These are phyloP conservation scores for Myrmecophaga tridactyla DNA, from an alignment of 2,113 vertebrate species.

Conservation along the genomic window DNA sequence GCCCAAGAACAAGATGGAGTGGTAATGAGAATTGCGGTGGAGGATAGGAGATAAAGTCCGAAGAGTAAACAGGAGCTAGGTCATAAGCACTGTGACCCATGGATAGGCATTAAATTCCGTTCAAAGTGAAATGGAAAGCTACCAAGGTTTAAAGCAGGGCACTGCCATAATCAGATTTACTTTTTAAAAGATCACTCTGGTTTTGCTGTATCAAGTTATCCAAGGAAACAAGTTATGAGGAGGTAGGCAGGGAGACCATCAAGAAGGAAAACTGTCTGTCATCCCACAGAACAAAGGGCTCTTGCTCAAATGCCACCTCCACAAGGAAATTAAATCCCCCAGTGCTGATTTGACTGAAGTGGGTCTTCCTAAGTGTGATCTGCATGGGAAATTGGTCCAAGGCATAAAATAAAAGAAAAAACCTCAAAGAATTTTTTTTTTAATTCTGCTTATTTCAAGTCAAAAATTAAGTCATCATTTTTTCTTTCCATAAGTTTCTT, in stretches of 20 bases:
- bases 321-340: background rate
- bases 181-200: background rate
- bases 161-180: background rate
- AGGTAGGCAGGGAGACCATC: background rate
- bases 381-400: background rate
- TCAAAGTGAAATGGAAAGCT: background rate
- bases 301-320: background rate
- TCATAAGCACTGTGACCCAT: background rate
- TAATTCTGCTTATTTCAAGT: slow-evolving; percentile 17
- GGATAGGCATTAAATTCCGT: background rate
- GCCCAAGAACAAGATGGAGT: background rate
- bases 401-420: background rate
- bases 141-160: background rate
- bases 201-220: background rate
- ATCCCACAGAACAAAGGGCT: background rate
- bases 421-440: background rate
- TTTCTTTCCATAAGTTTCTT: background rate
- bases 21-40: background rate
- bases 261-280: background rate
- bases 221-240: background rate
- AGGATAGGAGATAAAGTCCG: background rate
- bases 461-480: background rate
- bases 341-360: background rate
- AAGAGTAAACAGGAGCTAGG: background rate
- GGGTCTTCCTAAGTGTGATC: background rate